These are phyloP conservation scores for Cairina moschata DNA, from an alignment of 2,113 vertebrate species.

Conservation along the genomic window DNA sequence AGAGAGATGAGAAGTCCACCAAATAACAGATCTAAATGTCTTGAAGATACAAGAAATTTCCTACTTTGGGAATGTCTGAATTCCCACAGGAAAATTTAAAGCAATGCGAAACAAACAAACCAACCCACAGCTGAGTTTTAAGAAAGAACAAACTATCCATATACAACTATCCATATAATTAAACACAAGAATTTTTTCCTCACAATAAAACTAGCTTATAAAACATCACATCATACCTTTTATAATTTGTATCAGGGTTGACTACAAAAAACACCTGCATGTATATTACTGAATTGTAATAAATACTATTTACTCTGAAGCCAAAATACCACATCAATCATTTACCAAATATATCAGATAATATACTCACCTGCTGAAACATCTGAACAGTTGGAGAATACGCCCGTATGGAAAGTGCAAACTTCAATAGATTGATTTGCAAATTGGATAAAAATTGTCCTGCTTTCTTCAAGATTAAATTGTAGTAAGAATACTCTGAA, in stretches of 20 bases:
- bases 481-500: constrained; percentile 91
- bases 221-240: neutral
- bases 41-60: neutral
- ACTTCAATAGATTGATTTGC: constrained; percentile 89
- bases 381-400: constrained; percentile 91
- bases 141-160: neutral
- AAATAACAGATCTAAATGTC: neutral
- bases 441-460: constrained; percentile 93
- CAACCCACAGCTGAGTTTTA: neutral
- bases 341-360: neutral
- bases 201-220: neutral
- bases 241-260: neutral
- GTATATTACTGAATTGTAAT: neutral
- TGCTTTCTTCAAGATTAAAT: constrained; percentile 93
- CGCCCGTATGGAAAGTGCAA: constrained; percentile 87
- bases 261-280: neutral
- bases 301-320: neutral
- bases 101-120: neutral
- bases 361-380: constrained; percentile 89
- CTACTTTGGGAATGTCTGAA: neutral
- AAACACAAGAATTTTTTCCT: neutral
- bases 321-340: neutral
- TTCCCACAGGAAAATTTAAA: neutral
- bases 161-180: neutral
- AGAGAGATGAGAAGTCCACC: neutral